Evolutionary conservation across 2,888 invertebrate genomes (phyloP), one percentile per base, ranked within the genome.

Genomic region (Drosophila leonis): DNA sequence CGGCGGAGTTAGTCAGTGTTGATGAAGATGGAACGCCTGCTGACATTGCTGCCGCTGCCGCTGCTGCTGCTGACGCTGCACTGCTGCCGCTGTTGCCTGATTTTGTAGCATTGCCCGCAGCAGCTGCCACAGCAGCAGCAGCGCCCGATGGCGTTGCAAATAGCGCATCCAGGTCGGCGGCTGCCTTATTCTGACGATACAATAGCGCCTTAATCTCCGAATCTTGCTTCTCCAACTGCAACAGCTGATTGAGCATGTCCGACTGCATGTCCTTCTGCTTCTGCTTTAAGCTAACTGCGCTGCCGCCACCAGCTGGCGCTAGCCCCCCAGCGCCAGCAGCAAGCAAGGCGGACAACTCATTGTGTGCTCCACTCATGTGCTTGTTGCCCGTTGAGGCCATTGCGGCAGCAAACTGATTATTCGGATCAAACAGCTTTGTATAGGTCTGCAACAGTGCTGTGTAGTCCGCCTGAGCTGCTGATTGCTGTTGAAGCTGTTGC

Each of bases 221-320:
- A 35, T 92, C 90, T n/a, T 92, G 91, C 66, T 92, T 92, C 57
- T 93, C 93, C 4, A 92, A 80, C 55, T 93, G 93, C 62, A 93
- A 65, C 24, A 92, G 65, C 59, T 93, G 93, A 70, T 93, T 93
- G 0, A 93, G 82, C 91, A 92, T 91, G 69, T 93, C 93, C 12
- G 90, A 91, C 65, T 92, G 92, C 70, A 87, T 88, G 37, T 90
- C 91, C 63, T 90, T 90, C 27, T 83, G 81, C 60, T 91, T 91
- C 6, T 87, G 83, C 64, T 90, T 89, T 0, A 84, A 79, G 13
- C 83, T 81, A 24, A 72, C 68, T 13, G 72, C 64, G 35, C 65
- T 69, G 0, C 65, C 67, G 1, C 80, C 76, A 10, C 65, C 76
- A 41, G 72, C 70, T n/a, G 37, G 41, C 29, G 55, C 56, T 9